phyloP scores from a whole-genome alignment of 2,888 invertebrate genomes.

The Zygothrica quintamaculata region DNA sequence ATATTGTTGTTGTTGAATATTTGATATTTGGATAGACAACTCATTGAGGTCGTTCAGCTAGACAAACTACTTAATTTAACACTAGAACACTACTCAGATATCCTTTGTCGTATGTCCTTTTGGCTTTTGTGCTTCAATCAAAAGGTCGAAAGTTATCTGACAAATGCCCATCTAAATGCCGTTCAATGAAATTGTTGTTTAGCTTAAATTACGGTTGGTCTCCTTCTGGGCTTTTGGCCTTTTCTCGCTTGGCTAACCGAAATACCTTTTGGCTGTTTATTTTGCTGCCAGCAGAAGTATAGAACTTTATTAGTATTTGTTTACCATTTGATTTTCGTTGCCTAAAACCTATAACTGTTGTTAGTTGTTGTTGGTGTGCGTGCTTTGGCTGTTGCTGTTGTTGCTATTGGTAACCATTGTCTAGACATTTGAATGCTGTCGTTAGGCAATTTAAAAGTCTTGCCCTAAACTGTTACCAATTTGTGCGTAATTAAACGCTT shows the following conservation, averaged over 20 bases:
- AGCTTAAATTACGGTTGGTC: slow-evolving; percentile 70
- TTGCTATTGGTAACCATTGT: slow-evolving; percentile 42
- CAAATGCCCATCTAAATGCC: slow-evolving; percentile 71
- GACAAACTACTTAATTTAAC: slow-evolving; percentile 58
- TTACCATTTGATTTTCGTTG: slow-evolving; percentile 32
- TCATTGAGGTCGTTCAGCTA: slow-evolving; percentile 44
- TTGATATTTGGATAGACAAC: slow-evolving; percentile 13
- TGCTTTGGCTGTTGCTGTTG: slow-evolving; percentile 19
- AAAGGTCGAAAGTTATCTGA: slow-evolving; percentile 65
- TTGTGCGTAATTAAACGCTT: slow-evolving; percentile 69
- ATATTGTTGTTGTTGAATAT: not conserved
- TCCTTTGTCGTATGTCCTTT: slow-evolving; percentile 15
- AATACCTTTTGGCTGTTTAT: slow-evolving; percentile 26
- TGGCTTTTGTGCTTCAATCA: slow-evolving; percentile 53
- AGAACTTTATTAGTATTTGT: slow-evolving; percentile 19
- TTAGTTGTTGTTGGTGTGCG: slow-evolving; percentile 16
- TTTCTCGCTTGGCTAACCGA: slow-evolving; percentile 46
- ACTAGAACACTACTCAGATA: slow-evolving; percentile 31
- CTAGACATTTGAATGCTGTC: slow-evolving; percentile 59
- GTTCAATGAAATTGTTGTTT: slow-evolving; percentile 66
- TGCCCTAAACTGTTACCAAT: slow-evolving; percentile 40
- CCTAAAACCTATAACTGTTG: slow-evolving; percentile 14
- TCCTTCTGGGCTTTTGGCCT: slow-evolving; percentile 34
- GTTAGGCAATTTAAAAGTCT: slow-evolving; percentile 19
- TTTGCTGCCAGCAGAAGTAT: not conserved